phyloP scores from a whole-genome alignment of 2,888 invertebrate genomes.

The Acleris sparsana region DNA sequence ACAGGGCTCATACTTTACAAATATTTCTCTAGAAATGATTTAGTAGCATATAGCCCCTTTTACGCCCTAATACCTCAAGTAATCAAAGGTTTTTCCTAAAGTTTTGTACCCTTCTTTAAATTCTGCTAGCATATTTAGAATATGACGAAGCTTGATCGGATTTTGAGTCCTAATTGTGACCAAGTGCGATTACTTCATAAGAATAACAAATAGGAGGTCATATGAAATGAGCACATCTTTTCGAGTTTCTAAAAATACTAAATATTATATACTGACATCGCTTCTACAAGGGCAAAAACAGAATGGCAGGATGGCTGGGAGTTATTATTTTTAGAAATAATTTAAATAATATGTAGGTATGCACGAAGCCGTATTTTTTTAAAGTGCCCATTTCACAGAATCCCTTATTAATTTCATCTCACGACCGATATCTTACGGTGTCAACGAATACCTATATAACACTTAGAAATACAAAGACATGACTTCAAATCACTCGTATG shows the following conservation, averaged over 20 bases:
- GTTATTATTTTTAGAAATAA: too few species aligned
- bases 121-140: slow-evolving; percentile 31
- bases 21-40: slow-evolving; percentile 6
- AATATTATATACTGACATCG: too few species aligned
- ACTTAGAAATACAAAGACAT: slow-evolving; percentile 34
- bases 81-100: background rate
- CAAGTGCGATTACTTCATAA: slow-evolving; percentile 16
- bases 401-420: background rate
- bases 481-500: slow-evolving; percentile 53
- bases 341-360: too few species aligned
- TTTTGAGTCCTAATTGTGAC: slow-evolving; percentile 23
- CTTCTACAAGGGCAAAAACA: too few species aligned
- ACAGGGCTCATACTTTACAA: slow-evolving; percentile 1
- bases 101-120: slow-evolving; percentile 17
- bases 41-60: too few species aligned
- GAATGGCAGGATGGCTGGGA: too few species aligned
- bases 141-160: slow-evolving; percentile 16
- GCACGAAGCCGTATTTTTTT: background rate
- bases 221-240: slow-evolving; percentile 11
- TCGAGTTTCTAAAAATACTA: too few species aligned
- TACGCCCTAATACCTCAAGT: slow-evolving; percentile 3
- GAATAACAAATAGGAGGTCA: background rate
- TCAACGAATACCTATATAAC: slow-evolving; percentile 28
- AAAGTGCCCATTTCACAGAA: slow-evolving; percentile 10
- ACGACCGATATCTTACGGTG: slow-evolving; percentile 7